These are phyloP conservation scores for Parazoanthus darwini DNA, from an alignment of 92 coral and sea anemone genomes.

Conservation along the genomic window DNA sequence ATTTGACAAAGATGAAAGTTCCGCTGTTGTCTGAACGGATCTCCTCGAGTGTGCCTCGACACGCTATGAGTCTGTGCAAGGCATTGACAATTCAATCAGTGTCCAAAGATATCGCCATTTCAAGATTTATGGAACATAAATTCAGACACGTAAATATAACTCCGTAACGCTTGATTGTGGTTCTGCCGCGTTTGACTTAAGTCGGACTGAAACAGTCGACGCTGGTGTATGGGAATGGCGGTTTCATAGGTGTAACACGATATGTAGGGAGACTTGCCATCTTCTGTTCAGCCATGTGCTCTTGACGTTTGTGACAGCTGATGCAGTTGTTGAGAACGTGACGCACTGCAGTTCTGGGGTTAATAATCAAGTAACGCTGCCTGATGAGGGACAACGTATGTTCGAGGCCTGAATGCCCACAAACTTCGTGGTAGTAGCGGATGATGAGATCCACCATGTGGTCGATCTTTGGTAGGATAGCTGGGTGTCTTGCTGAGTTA, in stretches of 20 bases:
- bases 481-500: constrained; percentile 46
- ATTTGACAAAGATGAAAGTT: background rate
- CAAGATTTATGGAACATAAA: too few species aligned
- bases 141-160: too few species aligned
- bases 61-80: too few species aligned
- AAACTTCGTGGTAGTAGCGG: constrained; percentile 45
- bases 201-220: too few species aligned
- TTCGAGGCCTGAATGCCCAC: constrained; percentile 61
- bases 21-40: too few species aligned
- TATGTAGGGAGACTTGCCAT: background rate
- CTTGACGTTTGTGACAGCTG: constrained; percentile 48
- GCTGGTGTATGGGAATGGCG: too few species aligned
- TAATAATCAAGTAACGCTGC: constrained; percentile 53
- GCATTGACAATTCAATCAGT: too few species aligned
- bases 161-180: too few species aligned
- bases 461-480: constrained; percentile 26
- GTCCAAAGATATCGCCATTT: too few species aligned
- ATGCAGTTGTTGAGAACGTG: constrained; percentile 44
- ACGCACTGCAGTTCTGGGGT: constrained; percentile 54
- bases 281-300: constrained; percentile 23
- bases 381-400: constrained; percentile 57
- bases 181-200: too few species aligned
- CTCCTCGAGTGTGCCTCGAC: too few species aligned
- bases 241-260: too few species aligned
- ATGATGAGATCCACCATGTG: constrained; percentile 45